Base-by-base conservation (phyloP, 2,113 vertebrate genomes). In the Cheilinus undulatus region DNA sequence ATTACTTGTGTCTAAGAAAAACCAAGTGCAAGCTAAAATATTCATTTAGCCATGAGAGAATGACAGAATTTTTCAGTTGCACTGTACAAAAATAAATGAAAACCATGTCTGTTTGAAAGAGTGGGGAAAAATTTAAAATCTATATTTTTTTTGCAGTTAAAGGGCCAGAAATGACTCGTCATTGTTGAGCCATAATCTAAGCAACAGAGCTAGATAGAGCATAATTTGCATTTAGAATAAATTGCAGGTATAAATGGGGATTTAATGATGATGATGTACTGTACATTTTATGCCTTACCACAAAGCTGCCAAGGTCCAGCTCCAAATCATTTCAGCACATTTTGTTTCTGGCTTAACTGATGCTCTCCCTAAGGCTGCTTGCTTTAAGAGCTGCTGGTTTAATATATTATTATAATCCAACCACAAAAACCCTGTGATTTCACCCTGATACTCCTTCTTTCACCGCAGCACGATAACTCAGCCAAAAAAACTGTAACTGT, bases 301-400 rank as follows among this genome's bases (percentile, higher is more conserved):
- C 57, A 36, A 50, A 73, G 26, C 45, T 27, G 22, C 57, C 3
- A 8, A 5, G 0, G 42, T 36, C 40, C 4, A 59, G 28, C 10
- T 75, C 46, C 64, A 81, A 76, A 79, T 64, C 19, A 64, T 77
- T 84, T 75, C 28, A 78, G 58, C 63, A 51, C 13, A 75, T 58
- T 77, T 56, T 30, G 67, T 42, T 69, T 76, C 69, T 40, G 73
- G 69, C 56, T 43, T 20, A 72, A 69, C 10, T 17, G 38, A 34
- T 20, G 1, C 4, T 51, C 52, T 72, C 69, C 59, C 45, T 56
- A 26, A 53, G 52, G 75, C 15, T 26, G 28, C 14, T 11, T 51
- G 20, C 43, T 34, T 64, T 27, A 56, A 53, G 7, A 3, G 40
- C 58, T 11, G 15, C 67, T 72, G 56, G 28, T 63, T 73, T 63